These are phyloP conservation scores for Maniola hyperantus DNA, from an alignment of 2,888 invertebrate species.

Conservation along the genomic window DNA sequence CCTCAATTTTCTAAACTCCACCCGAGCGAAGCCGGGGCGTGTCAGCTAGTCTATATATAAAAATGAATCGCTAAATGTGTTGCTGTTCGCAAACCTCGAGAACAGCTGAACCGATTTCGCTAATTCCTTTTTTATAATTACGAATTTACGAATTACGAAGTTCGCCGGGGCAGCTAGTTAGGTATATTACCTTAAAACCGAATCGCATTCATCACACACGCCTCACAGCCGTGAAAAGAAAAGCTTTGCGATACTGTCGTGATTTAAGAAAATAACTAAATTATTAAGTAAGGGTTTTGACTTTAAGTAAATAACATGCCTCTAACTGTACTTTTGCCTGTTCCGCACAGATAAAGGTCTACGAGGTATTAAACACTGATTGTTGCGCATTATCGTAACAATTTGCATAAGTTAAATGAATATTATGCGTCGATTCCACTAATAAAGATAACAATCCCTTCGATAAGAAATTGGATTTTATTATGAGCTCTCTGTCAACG, in stretches of 20 bases:
- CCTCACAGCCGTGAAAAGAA: no score
- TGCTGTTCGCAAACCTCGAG: no score
- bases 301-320: conserved; percentile 8
- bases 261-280: not conserved
- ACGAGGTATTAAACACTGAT: conserved; percentile 51
- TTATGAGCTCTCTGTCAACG: conserved; percentile 10
- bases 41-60: no score
- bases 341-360: conserved; percentile 65
- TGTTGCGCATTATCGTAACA: conserved; percentile 65
- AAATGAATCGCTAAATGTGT: no score
- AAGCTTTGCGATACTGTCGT: not conserved
- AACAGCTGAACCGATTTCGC: no score
- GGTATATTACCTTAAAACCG: no score
- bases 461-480: conserved; percentile 18
- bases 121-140: no score
- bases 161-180: no score
- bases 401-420: conserved; percentile 60
- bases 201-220: no score
- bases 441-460: not conserved
- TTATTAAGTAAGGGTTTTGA: not conserved
- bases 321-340: conserved; percentile 55
- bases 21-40: no score
- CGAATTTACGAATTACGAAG: no score
- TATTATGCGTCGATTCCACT: conserved; percentile 10
- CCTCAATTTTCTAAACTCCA: no score